Base-by-base conservation (phyloP, 1,140 invertebrate species). In the Copidosoma floridanum region DNA sequence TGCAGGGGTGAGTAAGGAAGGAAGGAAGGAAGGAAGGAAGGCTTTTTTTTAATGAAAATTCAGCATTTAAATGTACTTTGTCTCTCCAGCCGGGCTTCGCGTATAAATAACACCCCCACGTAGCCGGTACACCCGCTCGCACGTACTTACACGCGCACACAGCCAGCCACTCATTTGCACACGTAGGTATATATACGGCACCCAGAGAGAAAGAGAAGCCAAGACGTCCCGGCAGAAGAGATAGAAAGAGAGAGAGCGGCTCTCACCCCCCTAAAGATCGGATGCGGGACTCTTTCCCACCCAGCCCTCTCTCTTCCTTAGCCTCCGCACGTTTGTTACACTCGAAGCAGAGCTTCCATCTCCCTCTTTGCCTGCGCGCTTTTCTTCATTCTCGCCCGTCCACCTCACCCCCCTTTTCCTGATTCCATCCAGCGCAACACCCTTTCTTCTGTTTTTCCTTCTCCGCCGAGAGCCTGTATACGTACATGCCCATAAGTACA, bases 231-330 rank as follows among this genome's bases (percentile, higher is more conserved):
- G 35, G 12, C 23, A 48, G 21, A 20, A 41, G 29, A 32, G 40
- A 16, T 12, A 20, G 18, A 41, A 41, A 16, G 16, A 57, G 63
- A 68, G 63, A 12, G 12, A 32, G 29, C 6, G 63, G 68, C 68
- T 61, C 44, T 63, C 68, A 62, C 66, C 61, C 61, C 67, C 61
- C 61, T n/a, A 61, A 61, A 65, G 67, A 71, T 70, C 63, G 61
- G 67, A 68, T 53, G 57, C 50, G 57, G 57, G 32, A 48, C 38
- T 35, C 53, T 64, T 66, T 59, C 55, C 53, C 53, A 40, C 60
- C 53, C 43, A 56, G 51, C 41, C 23, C 56, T 27, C 38, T 64
- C 62, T 51, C 46, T 54, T 32, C 37, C 57, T n/a, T n/a, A n/a
- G n/a, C n/a, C n/a, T n/a, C n/a, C 20, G 47, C 37, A 35, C 63